Percentiles rank a stretch among this genome's conserved stretches.
These are phyloP conservation scores for Polyommatus icarus DNA, from an alignment of 2,888 invertebrate species.

Conservation along the genomic window DNA sequence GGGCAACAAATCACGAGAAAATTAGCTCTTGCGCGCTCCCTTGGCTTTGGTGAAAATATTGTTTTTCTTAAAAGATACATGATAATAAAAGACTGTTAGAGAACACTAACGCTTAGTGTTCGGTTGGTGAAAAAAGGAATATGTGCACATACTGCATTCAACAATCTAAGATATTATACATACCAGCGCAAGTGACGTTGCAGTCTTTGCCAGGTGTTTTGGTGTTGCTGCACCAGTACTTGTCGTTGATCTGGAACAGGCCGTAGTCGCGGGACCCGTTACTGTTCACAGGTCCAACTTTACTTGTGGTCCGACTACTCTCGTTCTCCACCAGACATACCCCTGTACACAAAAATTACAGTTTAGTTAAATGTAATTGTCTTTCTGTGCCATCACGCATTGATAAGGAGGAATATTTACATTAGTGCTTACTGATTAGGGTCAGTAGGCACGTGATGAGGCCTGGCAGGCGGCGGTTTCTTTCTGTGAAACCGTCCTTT, in stretches of 20 bases:
- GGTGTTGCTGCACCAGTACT: conserved; percentile 67
- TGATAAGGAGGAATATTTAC: conserved; percentile 10
- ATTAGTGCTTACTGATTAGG: too few relatives aligned
- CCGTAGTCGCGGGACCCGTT: conserved; percentile 78
- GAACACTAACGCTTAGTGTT: too few relatives aligned
- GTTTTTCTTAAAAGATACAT: too few relatives aligned
- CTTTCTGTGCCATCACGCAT: background rate
- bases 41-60: too few relatives aligned
- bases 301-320: conserved; percentile 64
- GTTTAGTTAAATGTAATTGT: background rate
- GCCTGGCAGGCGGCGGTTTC: too few relatives aligned
- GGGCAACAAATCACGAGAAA: too few relatives aligned
- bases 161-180: conserved; percentile 29
- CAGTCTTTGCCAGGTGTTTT: conserved; percentile 64
- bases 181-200: conserved; percentile 59
- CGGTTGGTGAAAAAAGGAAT: too few relatives aligned
- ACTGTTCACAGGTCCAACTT: conserved; percentile 59
- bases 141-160: too few relatives aligned
- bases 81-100: too few relatives aligned
- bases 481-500: too few relatives aligned
- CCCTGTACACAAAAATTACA: conserved; percentile 50
- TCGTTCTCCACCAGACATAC: conserved; percentile 72
- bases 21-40: too few relatives aligned
- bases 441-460: too few relatives aligned
- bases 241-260: conserved; percentile 73